Conservation (phyloP, 2,888 invertebrate species). For the Ectemnius lituratus region DNA sequence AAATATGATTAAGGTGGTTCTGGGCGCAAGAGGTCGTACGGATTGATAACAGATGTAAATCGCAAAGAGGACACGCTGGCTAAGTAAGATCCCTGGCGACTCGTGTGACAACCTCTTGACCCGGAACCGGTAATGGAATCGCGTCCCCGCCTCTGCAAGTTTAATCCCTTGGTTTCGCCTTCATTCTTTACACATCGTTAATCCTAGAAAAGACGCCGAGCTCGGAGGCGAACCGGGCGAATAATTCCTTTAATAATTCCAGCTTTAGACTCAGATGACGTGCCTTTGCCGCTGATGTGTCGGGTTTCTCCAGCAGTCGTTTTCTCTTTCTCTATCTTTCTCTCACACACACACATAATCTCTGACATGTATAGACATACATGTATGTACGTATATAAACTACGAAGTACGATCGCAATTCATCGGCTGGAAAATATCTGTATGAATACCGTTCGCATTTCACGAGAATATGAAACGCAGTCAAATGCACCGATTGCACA, state of each 20-base stretch:
- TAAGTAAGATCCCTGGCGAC: constrained; percentile 6
- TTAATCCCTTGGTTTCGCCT: constrained; percentile 34
- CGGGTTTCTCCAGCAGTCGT: not conserved
- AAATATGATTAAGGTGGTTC: not conserved
- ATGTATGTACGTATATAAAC: no score
- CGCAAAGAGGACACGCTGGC: constrained; percentile 18
- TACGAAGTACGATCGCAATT: no score
- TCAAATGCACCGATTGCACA: not conserved
- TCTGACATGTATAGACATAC: no score
- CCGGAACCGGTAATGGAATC: constrained; percentile 27
- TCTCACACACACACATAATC: no score
- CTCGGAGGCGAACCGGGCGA: not conserved
- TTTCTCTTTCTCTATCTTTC: not conserved
- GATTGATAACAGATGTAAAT: constrained; percentile 33
- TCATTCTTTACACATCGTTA: constrained; percentile 11
- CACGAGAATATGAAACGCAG: no score
- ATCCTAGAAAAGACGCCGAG: not conserved
- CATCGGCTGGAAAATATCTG: no score
- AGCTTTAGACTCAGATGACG: no score
- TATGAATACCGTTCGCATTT: no score
- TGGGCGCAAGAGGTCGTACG: not conserved
- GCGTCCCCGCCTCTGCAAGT: constrained; percentile 23
- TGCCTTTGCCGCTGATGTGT: no score
- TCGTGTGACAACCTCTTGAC: constrained; percentile 19
- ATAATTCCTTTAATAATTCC: not conserved